Conservation (phyloP, 2,113 vertebrate genomes). For the Amblyopsis rosae region DNA sequence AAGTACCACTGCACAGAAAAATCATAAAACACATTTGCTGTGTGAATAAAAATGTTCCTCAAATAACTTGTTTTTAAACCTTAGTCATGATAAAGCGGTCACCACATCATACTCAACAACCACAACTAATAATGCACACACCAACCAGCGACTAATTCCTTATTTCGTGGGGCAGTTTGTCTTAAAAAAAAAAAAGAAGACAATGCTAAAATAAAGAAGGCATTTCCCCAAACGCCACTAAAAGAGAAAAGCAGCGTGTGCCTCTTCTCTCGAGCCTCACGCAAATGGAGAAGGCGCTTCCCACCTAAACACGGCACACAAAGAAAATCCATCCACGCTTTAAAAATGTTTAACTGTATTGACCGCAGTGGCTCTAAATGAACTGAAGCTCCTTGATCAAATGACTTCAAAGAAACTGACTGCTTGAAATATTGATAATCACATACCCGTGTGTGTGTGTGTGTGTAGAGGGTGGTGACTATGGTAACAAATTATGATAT, state of each 20-base stretch:
- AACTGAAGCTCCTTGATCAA: conserved; percentile 40
- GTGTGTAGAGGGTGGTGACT: conserved; percentile 32
- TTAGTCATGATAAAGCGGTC: too few relatives aligned
- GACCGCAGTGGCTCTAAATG: conserved; percentile 37
- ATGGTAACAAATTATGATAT: neutral
- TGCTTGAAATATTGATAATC: conserved; percentile 49
- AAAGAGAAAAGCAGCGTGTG: neutral
- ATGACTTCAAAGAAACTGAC: conserved; percentile 51
- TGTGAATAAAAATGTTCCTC: neutral
- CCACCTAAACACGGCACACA: conserved; percentile 18
- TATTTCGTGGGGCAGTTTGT: too few relatives aligned
- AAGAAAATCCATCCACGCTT: conserved; percentile 26
- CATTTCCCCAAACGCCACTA: neutral
- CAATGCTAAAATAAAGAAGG: neutral
- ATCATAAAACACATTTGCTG: too few relatives aligned
- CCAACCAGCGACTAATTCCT: too few relatives aligned
- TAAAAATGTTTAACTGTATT: conserved; percentile 52
- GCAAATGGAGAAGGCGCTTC: neutral
- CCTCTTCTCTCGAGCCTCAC: neutral
- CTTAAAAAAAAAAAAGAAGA: neutral
- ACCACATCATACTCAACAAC: too few relatives aligned
- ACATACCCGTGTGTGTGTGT: neutral
- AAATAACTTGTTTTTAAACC: neutral
- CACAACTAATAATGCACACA: too few relatives aligned
- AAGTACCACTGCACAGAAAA: too few relatives aligned